Evolutionary conservation across 2,888 invertebrate genomes (phyloP).

Genomic region (Andrena camellia): DNA sequence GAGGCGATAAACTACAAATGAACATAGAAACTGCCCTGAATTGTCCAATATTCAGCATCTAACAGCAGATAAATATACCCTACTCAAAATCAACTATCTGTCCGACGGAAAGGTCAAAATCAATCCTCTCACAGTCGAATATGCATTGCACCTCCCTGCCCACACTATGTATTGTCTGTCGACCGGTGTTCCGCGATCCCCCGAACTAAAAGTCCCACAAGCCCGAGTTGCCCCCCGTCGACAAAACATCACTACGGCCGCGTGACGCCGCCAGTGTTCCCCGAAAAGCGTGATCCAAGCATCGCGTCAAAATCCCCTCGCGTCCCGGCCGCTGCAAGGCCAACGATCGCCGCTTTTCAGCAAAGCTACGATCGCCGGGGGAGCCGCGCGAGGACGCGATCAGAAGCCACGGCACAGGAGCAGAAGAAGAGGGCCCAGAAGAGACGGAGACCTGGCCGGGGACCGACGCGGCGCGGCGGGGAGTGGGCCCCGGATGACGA

Average conservation of each 20-base stretch:
- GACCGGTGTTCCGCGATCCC: too few species aligned
- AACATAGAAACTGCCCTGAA: too few species aligned
- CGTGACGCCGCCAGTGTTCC: background rate
- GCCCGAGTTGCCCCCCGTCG: background rate
- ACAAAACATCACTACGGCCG: background rate
- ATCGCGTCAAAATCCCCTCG: background rate
- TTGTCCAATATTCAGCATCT: too few species aligned
- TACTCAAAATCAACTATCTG: too few species aligned
- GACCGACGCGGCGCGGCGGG: conserved; percentile 16
- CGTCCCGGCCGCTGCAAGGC: background rate
- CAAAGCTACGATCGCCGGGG: conserved; percentile 16
- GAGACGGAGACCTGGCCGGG: background rate
- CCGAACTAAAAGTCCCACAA: too few species aligned
- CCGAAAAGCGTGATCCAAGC: too few species aligned
- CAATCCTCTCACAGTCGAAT: too few species aligned
- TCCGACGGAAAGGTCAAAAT: too few species aligned
- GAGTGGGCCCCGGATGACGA: conserved; percentile 10
- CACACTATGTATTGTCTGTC: too few species aligned
- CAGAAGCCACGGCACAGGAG: conserved; percentile 31
- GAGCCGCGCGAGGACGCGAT: conserved; percentile 8
- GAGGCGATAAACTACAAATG: too few species aligned
- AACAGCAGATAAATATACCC: too few species aligned
- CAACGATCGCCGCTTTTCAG: conserved; percentile 24
- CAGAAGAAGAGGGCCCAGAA: background rate
- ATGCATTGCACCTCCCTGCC: too few species aligned